Evolutionary conservation across 2,113 vertebrate genomes (phyloP), one percentile per base, ranked within the genome.

Genomic region (Brienomyrus brachyistius): DNA sequence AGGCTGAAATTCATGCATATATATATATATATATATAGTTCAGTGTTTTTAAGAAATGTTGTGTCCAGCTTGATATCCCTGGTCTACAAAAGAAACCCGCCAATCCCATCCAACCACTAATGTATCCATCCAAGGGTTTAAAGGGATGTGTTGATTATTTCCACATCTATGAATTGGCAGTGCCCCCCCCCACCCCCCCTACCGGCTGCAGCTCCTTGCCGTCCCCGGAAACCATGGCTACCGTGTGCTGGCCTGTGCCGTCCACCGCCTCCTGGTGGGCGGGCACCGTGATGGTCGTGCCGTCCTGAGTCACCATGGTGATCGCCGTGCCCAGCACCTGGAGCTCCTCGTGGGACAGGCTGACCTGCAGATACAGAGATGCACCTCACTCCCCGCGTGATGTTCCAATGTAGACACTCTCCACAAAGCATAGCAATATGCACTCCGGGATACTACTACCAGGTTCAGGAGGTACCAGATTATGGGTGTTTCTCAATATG

Each of bases 311-410:
- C 89, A 96, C 96, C 95, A 96, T 89, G 3, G 95, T 91, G 87
- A 97, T 92, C 1, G 94, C 95, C 59, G 93, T 95, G 90, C 95
- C 95, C 89, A 96, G 93, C 31, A 93, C 96, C 94, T 95, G 95
- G 90, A 96, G 93, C 84, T 96, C 96, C 83, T 96, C 95, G 0
- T 94, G 94, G 0, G 93, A 95, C 66, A 96, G 92, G 88, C 91
- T 93, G 90, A 96, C 95, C 96, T 96, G 89, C 5, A 7, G 47
- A 50, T 10, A 86, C 47, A 88, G 50, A 89, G 40, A 1, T 4
- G 35, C 27, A 59, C 47, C 15, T 48, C 11, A 45, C 50, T 23
- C 43, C 31, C 8, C 21, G 17, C 40, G 5, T 54, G 11, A 87
- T 0, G 8, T 11, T 11, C 83, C 0, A 0, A 48, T 27, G 47